These are phyloP conservation scores for Peromyscus nudipes DNA, from an alignment of 2,797 vertebrate genomes.

Conservation along the genomic window DNA sequence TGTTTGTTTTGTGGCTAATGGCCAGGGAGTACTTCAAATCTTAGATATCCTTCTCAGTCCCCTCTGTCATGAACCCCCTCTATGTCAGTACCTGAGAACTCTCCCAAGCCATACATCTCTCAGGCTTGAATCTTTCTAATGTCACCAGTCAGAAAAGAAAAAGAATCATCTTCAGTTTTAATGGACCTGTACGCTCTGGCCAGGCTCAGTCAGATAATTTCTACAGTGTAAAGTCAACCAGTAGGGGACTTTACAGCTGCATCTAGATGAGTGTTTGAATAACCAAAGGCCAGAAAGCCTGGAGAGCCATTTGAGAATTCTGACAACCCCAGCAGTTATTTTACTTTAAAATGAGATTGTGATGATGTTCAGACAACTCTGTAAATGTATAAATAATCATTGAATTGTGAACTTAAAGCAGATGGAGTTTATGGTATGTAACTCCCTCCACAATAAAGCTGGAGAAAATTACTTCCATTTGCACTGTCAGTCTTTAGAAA, in stretches of 20 bases:
- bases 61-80: rapidly evolving
- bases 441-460: neutral
- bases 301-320: neutral
- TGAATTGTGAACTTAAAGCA: constrained; percentile 42
- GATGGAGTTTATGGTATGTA: constrained; percentile 1
- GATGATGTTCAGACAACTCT: neutral
- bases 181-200: neutral
- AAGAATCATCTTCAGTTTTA: neutral
- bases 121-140: neutral
- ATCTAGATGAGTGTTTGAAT: neutral
- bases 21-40: neutral
- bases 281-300: neutral
- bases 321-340: neutral
- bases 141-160: neutral
- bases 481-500: constrained; percentile 29
- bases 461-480: neutral
- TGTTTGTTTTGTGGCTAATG: neutral
- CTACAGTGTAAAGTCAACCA: neutral
- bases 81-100: neutral
- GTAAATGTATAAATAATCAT: constrained; percentile 33
- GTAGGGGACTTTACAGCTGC: neutral
- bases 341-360: constrained; percentile 28
- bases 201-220: neutral
- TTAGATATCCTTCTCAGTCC: neutral
- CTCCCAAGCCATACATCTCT: neutral